phyloP scores from a whole-genome alignment of 2,113 vertebrate species.

The Protobothrops flavoviridis region DNA sequence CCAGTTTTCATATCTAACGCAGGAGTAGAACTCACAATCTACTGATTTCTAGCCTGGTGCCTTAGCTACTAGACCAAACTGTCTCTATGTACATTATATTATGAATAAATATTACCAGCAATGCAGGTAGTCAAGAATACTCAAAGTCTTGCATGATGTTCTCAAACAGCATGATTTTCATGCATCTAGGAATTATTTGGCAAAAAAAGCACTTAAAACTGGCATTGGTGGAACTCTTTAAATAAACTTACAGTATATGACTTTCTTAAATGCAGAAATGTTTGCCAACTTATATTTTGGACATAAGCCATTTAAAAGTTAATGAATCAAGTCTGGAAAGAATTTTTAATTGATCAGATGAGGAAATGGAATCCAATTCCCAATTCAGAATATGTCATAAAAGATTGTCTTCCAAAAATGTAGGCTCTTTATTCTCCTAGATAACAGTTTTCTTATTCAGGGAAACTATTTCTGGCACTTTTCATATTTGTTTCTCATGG shows the following conservation, averaged over 20 bases:
- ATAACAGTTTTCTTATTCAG: neutral
- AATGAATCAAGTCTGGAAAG: neutral
- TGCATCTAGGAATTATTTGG: conserved; percentile 14
- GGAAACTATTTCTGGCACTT: neutral
- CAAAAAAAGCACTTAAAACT: conserved; percentile 14
- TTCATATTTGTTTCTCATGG: neutral
- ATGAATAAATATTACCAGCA: neutral
- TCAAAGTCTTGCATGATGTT: conserved; percentile 10
- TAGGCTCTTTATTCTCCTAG: neutral
- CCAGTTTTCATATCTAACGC: neutral
- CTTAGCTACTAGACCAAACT: neutral
- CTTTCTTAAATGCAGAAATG: neutral
- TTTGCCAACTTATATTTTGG: neutral
- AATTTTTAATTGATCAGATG: neutral
- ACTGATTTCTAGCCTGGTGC: neutral
- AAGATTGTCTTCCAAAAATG: neutral
- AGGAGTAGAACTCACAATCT: neutral
- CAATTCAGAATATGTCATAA: neutral
- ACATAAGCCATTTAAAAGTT: neutral
- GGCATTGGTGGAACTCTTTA: neutral
- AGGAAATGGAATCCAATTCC: neutral
- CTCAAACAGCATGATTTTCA: conserved; percentile 30
- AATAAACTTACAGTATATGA: neutral
- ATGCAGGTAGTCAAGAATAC: conserved; percentile 2
- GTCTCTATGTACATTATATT: neutral